Evolutionary conservation across 2,113 vertebrate genomes (phyloP).

Genomic region (Pholis gunnellus): DNA sequence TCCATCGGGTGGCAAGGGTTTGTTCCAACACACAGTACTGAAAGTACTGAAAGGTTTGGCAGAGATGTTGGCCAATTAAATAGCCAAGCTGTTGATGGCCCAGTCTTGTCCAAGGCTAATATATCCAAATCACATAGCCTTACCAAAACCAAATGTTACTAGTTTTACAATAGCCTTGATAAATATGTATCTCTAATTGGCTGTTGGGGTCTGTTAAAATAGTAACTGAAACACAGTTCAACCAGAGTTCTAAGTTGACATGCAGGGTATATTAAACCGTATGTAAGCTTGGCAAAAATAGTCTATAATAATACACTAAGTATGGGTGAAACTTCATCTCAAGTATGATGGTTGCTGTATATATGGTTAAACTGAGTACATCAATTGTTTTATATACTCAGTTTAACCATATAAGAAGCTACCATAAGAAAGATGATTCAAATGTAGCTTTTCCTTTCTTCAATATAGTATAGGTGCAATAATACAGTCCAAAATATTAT

Average conservation of each 20-base stretch:
- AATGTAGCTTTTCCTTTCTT: background rate
- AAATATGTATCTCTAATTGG: background rate
- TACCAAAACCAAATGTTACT: background rate
- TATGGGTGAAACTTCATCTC: background rate
- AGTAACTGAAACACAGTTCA: background rate
- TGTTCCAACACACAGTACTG: background rate
- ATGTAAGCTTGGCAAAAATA: no score
- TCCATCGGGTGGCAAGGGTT: background rate
- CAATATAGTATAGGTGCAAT: background rate
- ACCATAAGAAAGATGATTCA: background rate
- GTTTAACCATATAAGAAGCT: no score
- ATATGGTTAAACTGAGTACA: no score
- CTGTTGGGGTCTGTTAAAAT: background rate
- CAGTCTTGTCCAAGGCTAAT: background rate
- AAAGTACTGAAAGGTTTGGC: background rate
- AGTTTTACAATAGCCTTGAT: background rate
- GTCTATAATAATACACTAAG: background rate
- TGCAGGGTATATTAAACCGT: background rate
- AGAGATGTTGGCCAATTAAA: slow-evolving; percentile 6
- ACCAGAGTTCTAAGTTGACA: background rate
- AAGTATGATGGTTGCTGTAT: background rate
- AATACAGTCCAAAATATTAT: background rate
- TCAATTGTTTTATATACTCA: no score
- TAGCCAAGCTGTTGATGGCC: background rate
- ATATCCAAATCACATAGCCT: background rate